Percentiles rank a stretch among this genome's conserved stretches.
phyloP scores from a whole-genome alignment of 1,140 invertebrate species.

The Cyrtorhinus lividipennis region DNA sequence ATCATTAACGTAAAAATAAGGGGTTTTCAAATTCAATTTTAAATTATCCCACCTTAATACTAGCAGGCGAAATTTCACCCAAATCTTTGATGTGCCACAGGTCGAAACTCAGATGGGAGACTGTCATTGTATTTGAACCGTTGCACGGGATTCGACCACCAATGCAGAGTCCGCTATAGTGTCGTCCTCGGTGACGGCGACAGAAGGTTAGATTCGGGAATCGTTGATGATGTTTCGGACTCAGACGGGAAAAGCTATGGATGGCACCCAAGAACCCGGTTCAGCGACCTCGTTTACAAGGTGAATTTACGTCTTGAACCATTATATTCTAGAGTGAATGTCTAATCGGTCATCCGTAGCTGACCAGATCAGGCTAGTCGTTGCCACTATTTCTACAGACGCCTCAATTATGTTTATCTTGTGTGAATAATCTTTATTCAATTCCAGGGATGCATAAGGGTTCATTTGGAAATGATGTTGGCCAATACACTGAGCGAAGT shows the following conservation, averaged over 20 bases:
- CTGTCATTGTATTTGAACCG: conserved; percentile 51
- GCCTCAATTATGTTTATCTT: too few species aligned
- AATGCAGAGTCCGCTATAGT: conserved; percentile 58
- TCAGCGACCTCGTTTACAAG: conserved; percentile 43
- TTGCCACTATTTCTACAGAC: too few species aligned
- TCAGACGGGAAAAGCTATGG: conserved; percentile 55
- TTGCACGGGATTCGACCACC: conserved; percentile 66
- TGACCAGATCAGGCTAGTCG: background rate
- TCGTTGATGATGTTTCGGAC: conserved; percentile 62
- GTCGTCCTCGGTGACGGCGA: conserved; percentile 59
- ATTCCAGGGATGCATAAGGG: conserved; percentile 36
- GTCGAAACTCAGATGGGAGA: conserved; percentile 31
- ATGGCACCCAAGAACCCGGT: conserved; percentile 49
- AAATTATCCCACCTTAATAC: too few species aligned
- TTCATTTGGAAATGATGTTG: conserved; percentile 60
- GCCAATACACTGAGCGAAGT: conserved; percentile 61
- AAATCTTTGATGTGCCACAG: background rate
- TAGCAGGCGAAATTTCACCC: background rate
- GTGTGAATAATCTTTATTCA: too few species aligned
- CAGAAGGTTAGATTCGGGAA: conserved; percentile 54
- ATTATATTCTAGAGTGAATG: background rate
- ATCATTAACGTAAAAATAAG: too few species aligned
- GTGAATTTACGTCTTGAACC: conserved; percentile 24
- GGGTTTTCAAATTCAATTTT: too few species aligned
- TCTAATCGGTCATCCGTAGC: background rate